phyloP scores from a whole-genome alignment of 2,888 invertebrate genomes.

The Cryptocheilus praepositus region DNA sequence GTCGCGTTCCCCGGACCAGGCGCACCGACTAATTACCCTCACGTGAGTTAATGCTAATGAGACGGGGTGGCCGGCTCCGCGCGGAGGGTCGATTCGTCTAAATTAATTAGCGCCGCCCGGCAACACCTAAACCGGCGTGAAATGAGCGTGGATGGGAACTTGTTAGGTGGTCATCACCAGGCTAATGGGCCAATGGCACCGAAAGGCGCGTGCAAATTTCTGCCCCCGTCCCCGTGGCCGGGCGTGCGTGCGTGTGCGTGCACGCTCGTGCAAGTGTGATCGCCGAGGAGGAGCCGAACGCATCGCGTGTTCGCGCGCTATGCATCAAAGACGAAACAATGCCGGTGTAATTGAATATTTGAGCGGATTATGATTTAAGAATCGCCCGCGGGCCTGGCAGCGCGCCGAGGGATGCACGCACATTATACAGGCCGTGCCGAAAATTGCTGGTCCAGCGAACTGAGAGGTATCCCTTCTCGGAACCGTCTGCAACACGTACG shows the following conservation, averaged over 20 bases:
- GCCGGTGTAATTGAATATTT: conserved; percentile 63
- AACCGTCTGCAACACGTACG: neutral
- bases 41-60: conserved; percentile 48
- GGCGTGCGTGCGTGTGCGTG: neutral
- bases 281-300: conserved; percentile 6
- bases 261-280: conserved; percentile 20
- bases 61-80: conserved; percentile 13
- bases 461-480: too few relatives aligned
- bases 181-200: conserved; percentile 2
- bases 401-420: conserved; percentile 7
- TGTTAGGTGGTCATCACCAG: conserved; percentile 29
- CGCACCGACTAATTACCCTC: conserved; percentile 1
- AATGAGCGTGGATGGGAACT: conserved; percentile 47
- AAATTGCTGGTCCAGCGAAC: too few relatives aligned
- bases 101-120: conserved; percentile 52
- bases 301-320: conserved; percentile 55
- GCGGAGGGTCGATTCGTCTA: conserved; percentile 39
- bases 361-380: conserved; percentile 63
- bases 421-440: too few relatives aligned
- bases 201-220: conserved; percentile 2
- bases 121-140: conserved; percentile 56
- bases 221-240: neutral
- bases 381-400: conserved; percentile 46
- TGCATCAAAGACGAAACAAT: conserved; percentile 61
- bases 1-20: neutral